These are phyloP conservation scores for Aplochiton taeniatus DNA, from an alignment of 2,797 vertebrate species.

Conservation along the genomic window DNA sequence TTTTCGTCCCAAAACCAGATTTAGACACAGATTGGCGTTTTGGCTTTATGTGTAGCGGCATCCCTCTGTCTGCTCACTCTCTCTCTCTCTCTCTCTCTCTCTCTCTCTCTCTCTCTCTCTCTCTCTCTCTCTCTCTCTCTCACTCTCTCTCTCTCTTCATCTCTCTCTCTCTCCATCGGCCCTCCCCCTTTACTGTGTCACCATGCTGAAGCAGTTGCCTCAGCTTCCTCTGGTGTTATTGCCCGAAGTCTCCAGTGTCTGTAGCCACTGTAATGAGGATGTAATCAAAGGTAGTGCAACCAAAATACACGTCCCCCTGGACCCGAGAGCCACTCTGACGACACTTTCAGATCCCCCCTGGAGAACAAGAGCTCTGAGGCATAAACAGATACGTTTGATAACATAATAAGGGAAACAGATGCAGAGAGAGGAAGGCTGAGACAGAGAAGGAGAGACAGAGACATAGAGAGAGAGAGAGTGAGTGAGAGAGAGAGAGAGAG, in stretches of 20 bases:
- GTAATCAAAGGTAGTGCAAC: slow-evolving; percentile 7
- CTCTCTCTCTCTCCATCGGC: background rate
- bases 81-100: slow-evolving; percentile 7
- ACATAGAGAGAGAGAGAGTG: too few relatives aligned
- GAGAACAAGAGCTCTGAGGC: background rate
- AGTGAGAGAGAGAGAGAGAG: background rate
- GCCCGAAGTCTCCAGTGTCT: background rate
- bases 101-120: slow-evolving; percentile 9
- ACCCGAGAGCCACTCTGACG: background rate
- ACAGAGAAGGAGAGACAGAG: background rate
- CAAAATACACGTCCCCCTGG: background rate
- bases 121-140: slow-evolving; percentile 4
- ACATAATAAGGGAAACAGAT: background rate
- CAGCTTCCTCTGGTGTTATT: background rate
- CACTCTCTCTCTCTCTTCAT: background rate
- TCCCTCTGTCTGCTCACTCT: slow-evolving; percentile 3
- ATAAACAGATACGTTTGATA: background rate
- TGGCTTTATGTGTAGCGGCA: slow-evolving; percentile 6
- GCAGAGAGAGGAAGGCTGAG: background rate
- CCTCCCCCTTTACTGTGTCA: background rate
- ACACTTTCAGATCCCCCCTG: background rate
- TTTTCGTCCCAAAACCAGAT: slow-evolving; percentile 24
- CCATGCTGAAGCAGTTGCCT: background rate
- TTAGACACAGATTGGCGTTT: slow-evolving; percentile 17
- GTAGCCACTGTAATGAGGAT: slow-evolving; percentile 5